Evolutionary conservation across 2,888 invertebrate genomes (phyloP).

Genomic region (Hypercompe scribonia): DNA sequence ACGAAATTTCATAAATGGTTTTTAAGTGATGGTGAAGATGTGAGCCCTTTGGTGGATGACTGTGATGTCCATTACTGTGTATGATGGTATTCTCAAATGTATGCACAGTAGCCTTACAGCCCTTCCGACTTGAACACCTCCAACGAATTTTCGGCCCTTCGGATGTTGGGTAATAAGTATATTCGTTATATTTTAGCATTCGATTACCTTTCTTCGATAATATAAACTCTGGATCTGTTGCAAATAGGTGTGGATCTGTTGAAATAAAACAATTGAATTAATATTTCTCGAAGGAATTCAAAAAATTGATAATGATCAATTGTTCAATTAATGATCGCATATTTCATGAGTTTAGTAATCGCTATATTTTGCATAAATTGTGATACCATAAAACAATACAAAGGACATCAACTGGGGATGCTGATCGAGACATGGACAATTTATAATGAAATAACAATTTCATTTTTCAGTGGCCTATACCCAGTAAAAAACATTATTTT

Average conservation of each 20-base stretch:
- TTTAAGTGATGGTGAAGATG: slow-evolving; percentile 11
- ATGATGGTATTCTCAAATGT: slow-evolving; percentile 39
- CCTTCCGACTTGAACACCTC: slow-evolving; percentile 44
- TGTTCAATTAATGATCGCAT: neutral
- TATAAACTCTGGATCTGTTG: slow-evolving; percentile 30
- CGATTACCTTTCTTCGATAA: slow-evolving; percentile 46
- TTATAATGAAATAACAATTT: too few relatives aligned
- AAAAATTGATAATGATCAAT: neutral
- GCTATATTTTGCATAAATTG: neutral
- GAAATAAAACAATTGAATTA: too few relatives aligned
- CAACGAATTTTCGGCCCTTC: slow-evolving; percentile 40
- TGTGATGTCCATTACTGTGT: slow-evolving; percentile 27
- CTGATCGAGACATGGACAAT: too few relatives aligned
- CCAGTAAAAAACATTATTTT: too few relatives aligned
- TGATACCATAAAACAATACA: too few relatives aligned
- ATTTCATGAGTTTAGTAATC: neutral
- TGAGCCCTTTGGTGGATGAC: slow-evolving; percentile 33
- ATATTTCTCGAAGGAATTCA: too few relatives aligned
- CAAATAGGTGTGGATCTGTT: neutral
- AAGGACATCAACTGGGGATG: too few relatives aligned
- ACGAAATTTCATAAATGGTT: neutral
- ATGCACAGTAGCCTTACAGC: slow-evolving; percentile 40
- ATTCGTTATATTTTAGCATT: slow-evolving; percentile 44
- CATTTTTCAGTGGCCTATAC: too few relatives aligned
- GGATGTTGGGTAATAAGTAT: slow-evolving; percentile 45